These are phyloP conservation scores for Diphyllodes magnificus DNA, from an alignment of 2,113 vertebrate genomes.

Conservation along the genomic window DNA sequence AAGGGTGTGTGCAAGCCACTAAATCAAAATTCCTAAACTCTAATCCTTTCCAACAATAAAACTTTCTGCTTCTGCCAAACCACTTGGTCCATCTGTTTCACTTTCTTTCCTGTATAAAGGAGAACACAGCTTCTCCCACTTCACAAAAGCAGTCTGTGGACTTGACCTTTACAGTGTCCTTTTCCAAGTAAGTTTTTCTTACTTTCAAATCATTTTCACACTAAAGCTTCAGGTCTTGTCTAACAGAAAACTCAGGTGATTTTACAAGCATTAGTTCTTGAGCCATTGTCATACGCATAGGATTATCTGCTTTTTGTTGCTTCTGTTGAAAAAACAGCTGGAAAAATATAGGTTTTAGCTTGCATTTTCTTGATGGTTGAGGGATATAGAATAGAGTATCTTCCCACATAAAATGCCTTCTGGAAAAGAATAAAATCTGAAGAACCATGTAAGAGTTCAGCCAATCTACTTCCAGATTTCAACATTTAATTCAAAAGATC, in stretches of 20 bases:
- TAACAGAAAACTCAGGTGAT: background rate
- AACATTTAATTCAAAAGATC: background rate
- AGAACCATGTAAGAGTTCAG: background rate
- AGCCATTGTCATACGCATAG: background rate
- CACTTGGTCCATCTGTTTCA: conserved; percentile 45
- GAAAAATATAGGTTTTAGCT: background rate
- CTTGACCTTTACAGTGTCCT: background rate
- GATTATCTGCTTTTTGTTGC: background rate
- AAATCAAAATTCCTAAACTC: conserved; percentile 33
- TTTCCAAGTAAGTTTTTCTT: background rate
- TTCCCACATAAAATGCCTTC: background rate
- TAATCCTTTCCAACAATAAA: conserved; percentile 53
- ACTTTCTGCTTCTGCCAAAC: conserved; percentile 45
- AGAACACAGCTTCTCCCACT: background rate
- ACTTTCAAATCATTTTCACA: background rate
- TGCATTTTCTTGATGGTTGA: background rate
- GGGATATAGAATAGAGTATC: background rate
- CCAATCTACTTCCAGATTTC: background rate
- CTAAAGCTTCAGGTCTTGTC: background rate
- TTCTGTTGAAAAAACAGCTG: background rate
- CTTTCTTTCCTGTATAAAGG: background rate
- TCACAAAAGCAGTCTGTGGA: background rate
- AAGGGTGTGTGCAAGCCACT: conserved; percentile 45
- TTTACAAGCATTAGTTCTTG: background rate
- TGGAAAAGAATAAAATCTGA: background rate